Conservation (phyloP, 2,113 vertebrate genomes). For the Heptranchias perlo region DNA sequence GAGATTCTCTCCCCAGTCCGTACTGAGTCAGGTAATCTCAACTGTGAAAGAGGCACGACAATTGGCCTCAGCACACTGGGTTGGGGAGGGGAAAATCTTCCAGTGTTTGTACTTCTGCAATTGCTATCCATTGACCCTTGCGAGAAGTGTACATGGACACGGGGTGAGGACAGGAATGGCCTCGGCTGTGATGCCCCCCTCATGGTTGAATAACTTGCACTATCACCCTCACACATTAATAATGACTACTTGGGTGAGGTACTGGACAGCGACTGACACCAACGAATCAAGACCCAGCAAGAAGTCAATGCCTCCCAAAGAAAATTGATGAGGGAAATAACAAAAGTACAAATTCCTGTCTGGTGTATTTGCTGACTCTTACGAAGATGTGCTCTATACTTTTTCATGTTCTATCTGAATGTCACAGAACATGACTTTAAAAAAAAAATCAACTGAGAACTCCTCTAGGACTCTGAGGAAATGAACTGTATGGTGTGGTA, state of each 20-base stretch:
- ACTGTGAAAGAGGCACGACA: not conserved
- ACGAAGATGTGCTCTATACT: not conserved
- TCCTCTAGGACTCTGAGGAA: not conserved
- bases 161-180: not conserved
- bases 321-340: not conserved
- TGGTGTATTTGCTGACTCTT: not conserved
- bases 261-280: not conserved
- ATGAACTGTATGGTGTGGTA: not conserved
- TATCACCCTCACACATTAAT: not conserved
- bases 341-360: not conserved
- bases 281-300: not conserved
- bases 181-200: not conserved
- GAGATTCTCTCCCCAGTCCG: not conserved
- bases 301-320: not conserved
- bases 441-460: not conserved
- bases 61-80: not conserved
- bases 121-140: not conserved
- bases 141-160: not conserved
- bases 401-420: not conserved
- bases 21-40: not conserved
- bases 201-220: not conserved
- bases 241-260: not conserved
- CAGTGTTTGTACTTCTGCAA: not conserved
- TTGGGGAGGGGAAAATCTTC: not conserved
- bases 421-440: not conserved